These are phyloP conservation scores for Drosophila pectinifera DNA, from an alignment of 1,140 invertebrate species.

Conservation along the genomic window DNA sequence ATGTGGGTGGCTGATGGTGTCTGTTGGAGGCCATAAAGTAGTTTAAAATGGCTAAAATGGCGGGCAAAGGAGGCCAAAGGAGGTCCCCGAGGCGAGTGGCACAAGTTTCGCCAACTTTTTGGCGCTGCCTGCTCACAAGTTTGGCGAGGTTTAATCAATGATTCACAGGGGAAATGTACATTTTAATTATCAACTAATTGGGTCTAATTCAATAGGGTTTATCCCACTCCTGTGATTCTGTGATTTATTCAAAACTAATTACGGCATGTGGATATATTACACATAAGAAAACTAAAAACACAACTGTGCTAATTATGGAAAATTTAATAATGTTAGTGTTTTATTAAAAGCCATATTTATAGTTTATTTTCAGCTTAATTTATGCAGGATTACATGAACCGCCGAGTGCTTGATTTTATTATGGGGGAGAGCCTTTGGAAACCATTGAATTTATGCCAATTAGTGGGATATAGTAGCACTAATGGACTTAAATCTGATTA, in stretches of 20 bases:
- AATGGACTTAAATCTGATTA: background rate
- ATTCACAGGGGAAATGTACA: too few species aligned
- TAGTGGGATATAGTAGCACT: background rate
- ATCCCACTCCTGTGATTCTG: too few species aligned
- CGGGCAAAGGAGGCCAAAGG: background rate
- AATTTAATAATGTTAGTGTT: background rate
- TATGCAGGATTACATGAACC: background rate
- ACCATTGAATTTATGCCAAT: constrained; percentile 2
- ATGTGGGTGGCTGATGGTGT: background rate
- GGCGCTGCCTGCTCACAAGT: background rate
- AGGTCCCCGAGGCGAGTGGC: background rate
- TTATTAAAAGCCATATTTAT: background rate
- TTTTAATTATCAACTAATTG: constrained; percentile 8
- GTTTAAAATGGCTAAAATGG: constrained; percentile 13
- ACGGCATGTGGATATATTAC: background rate
- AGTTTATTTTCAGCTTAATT: background rate
- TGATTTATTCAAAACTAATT: constrained; percentile 1
- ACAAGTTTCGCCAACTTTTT: constrained; percentile 1
- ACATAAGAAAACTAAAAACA: background rate
- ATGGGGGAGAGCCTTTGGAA: background rate
- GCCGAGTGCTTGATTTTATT: background rate
- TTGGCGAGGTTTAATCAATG: background rate
- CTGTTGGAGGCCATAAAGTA: constrained; percentile 11
- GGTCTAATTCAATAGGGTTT: too few species aligned
- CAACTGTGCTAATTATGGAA: background rate